Base-by-base conservation (phyloP, 2,888 invertebrate genomes). In the Trichacis sp. region DNA sequence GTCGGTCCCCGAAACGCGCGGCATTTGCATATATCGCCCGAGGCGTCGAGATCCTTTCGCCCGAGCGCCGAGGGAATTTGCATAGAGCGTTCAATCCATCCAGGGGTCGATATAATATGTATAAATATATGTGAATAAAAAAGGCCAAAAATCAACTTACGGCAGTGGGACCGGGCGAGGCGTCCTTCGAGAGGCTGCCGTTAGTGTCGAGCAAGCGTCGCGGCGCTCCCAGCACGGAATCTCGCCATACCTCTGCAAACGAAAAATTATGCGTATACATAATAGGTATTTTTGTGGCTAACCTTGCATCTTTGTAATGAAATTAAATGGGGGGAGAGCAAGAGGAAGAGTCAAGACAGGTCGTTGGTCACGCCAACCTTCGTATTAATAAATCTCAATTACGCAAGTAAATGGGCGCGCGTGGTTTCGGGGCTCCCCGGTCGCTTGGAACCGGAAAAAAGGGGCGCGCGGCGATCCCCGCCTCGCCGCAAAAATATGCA, bases 371-470 rank as follows among this genome's bases (percentile, higher is more conserved):
- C 68, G 68, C 58, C 71, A 67, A 71, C 73, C 76, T 73, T 74
- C 65, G 70, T 77, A 80, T 82, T 82, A 83, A 83, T 83, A 83
- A 83, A 83, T 83, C 83, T 82, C 83, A 82, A 83, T 83, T 83
- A 83, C 77, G 77, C 71, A 76, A 81, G 75, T 82, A 82, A 80
- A 81, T 78, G 74, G 69, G 71, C 68, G 71, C 24, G 24, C 24
- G n/a, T n/a, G 79, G 78, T 75, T 74, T 77, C 77, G 77, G 77
- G 73, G 70, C 68, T 71, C 71, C 73, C 76, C 68, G 60, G 64
- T 54, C 59, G 65, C 63, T 68, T 64, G 65, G 62, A 60, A 70
- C 73, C 73, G 74, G 73, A 76, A 73, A 64, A 70, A 74, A 75
- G 77, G 77, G 76, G 24, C 24, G 24, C 24, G 24, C n/a, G n/a